These are phyloP conservation scores for Lerema accius DNA, from an alignment of 1,140 invertebrate species.

Conservation along the genomic window DNA sequence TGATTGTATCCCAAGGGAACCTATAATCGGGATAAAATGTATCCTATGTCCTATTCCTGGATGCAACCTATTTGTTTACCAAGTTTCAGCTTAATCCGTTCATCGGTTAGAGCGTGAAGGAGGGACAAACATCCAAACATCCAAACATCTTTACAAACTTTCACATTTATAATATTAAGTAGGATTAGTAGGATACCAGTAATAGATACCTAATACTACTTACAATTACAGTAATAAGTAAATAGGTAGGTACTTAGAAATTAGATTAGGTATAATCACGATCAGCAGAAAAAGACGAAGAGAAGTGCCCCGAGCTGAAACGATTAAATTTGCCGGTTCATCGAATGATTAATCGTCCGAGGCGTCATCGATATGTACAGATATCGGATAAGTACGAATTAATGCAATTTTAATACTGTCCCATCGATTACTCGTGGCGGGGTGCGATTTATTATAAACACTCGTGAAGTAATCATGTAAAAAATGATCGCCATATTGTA, in stretches of 20 bases:
- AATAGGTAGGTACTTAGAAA: neutral
- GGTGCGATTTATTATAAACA: conserved; percentile 50
- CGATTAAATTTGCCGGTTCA: conserved; percentile 39
- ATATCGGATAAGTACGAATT: conserved; percentile 49
- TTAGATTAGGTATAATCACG: too few species aligned
- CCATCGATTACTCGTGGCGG: conserved; percentile 48
- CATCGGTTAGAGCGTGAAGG: too few species aligned
- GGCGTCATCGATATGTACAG: conserved; percentile 30
- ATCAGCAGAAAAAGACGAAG: conserved; percentile 27
- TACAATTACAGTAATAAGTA: neutral
- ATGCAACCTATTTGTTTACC: too few species aligned
- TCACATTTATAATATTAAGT: too few species aligned
- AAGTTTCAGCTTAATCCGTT: too few species aligned
- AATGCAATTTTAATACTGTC: conserved; percentile 63
- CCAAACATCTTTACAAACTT: too few species aligned
- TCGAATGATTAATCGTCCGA: conserved; percentile 48
- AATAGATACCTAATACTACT: too few species aligned
- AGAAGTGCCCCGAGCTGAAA: conserved; percentile 32
- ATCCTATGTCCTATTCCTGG: too few species aligned
- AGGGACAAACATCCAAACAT: too few species aligned
- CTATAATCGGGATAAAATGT: too few species aligned
- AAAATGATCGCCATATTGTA: conserved; percentile 48
- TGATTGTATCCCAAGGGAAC: too few species aligned
- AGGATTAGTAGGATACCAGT: too few species aligned
- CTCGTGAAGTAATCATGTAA: conserved; percentile 48